These are phyloP conservation scores for Gandaritis pyraliata DNA, from an alignment of 2,888 invertebrate genomes.

Conservation along the genomic window DNA sequence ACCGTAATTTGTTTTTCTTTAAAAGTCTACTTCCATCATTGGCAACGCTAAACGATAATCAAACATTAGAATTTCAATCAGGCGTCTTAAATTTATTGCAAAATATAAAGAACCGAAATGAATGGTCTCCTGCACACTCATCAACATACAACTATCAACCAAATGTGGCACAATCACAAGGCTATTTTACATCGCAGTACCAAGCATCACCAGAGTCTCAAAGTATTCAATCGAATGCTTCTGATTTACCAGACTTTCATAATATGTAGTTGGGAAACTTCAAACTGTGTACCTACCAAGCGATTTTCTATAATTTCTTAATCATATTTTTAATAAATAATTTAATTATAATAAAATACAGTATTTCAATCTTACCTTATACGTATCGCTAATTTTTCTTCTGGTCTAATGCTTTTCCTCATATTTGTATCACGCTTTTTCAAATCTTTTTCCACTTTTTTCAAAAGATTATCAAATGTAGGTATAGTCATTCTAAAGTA, in stretches of 20 bases:
- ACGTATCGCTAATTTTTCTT: slow-evolving; percentile 44
- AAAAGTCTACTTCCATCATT: slow-evolving; percentile 42
- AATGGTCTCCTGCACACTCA: slow-evolving; percentile 41
- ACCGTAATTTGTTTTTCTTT: slow-evolving; percentile 38
- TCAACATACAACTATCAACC: slow-evolving; percentile 41
- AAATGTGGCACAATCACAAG: slow-evolving; percentile 41
- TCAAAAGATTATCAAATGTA: slow-evolving; percentile 39
- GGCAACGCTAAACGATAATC: slow-evolving; percentile 41
- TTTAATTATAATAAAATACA: slow-evolving; percentile 39
- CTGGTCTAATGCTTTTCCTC: slow-evolving; percentile 43
- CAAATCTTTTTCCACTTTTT: slow-evolving; percentile 38
- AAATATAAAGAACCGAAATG: slow-evolving; percentile 41
- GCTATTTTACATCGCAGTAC: slow-evolving; percentile 42
- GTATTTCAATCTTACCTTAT: slow-evolving; percentile 41
- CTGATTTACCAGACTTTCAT: slow-evolving; percentile 44
- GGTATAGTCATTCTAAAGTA: slow-evolving; percentile 8
- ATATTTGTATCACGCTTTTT: slow-evolving; percentile 44
- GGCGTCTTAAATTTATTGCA: slow-evolving; percentile 38
- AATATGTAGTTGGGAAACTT: slow-evolving; percentile 41
- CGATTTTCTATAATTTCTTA: slow-evolving; percentile 40
- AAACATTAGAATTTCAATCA: slow-evolving; percentile 39
- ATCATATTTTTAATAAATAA: slow-evolving; percentile 38
- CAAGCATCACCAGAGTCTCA: slow-evolving; percentile 40
- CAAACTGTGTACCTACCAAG: slow-evolving; percentile 38
- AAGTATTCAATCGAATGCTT: slow-evolving; percentile 41